Base-by-base conservation (phyloP, 2,888 invertebrate species). In the Leptinotarsa tumamoca region DNA sequence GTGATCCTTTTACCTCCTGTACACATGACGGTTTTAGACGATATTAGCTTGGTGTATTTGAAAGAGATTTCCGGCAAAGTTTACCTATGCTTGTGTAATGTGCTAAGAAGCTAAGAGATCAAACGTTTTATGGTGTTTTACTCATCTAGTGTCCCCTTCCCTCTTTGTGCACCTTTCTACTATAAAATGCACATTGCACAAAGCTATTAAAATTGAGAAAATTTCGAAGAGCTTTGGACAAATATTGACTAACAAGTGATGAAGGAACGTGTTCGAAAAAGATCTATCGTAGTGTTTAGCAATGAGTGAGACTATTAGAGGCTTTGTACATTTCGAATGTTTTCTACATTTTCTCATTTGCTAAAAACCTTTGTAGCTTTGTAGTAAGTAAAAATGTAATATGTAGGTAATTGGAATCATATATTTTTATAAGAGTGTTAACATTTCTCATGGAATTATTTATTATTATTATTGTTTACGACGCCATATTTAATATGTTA, bases 401-500 rank as follows among this genome's bases (percentile, higher is more conserved):
- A 82, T 78, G 83, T 84, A 83, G 82, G 81, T 83, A 81, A 79
- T 79, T 81, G 80, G 80, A 77, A 77, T 80, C 80, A 80, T 82
- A 80, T 79, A 78, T 79, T 81, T 80, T 75, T 77, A 70, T 78
- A 79, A 79, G 76, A 80, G 77, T 75, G 79, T 81, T 80, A 79
- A 77, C 78, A 73, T 79, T 78, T 74, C 78, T 82, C 72, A 80
- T 77, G 78, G 67, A 75, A 74, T 78, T 72, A 79, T 80, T 75
- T 79, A 77, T 74, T 73, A 71, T 77, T 76, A 74, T 77, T 76
- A 74, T 81, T 80, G 77, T 85, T 82, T 82, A 85, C 83, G 81
- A 85, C 83, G 85, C 86, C 83, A 84, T 86, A 87, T 86, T 87
- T 85, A 87, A 87, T 86, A 87, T 86, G 85, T 87, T 87, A 87